Evolutionary conservation across 1,140 invertebrate genomes (phyloP), one percentile per base, ranked within the genome.

Genomic region (Pseudomyrmex concolor): DNA sequence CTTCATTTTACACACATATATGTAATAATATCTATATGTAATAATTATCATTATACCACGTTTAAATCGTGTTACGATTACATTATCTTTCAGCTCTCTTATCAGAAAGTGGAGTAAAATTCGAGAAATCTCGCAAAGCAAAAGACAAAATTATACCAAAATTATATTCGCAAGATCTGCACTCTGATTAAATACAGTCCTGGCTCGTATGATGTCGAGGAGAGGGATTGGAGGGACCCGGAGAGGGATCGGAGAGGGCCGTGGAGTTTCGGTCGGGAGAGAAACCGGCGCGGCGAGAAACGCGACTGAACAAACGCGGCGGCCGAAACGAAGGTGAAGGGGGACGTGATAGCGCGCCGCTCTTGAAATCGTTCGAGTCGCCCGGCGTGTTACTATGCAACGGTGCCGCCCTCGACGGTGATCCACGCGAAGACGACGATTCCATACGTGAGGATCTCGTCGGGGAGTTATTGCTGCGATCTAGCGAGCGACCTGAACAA

Each of bases 341-440:
- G 77, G 87, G 78, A 86, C 80, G 71, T 83, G 86, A 90, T 86
- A 90, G 85, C 86, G 84, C 85, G 74, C 89, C 87, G 89, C 87
- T 59, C 76, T 91, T 85, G 71, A 91, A 90, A 91, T 89, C 85
- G 83, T 84, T 34, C 84, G 87, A 77, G 17, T 89, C 88, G 34
- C 84, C 48, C 73, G 73, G 62, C 88, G 92, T 92, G 93, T 93
- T 93, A 93, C 93, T 92, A 94, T 92, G 93, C 93, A 93, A 93
- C 91, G 70, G 89, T 93, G 92, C 87, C 88, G 92, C 90, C 90
- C 74, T 86, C 67, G 54, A 77, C 63, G 83, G 59, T 77, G 64
- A 77, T 63, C 57, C 43, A 76, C 19, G 25, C 5, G n/a, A 43
- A 17, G 45, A 48, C 63, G 17, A 62, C 19, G 22, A 13, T 60